These are phyloP conservation scores for Elaphurus davidianus DNA, from an alignment of 2,113 vertebrate species.

Conservation along the genomic window DNA sequence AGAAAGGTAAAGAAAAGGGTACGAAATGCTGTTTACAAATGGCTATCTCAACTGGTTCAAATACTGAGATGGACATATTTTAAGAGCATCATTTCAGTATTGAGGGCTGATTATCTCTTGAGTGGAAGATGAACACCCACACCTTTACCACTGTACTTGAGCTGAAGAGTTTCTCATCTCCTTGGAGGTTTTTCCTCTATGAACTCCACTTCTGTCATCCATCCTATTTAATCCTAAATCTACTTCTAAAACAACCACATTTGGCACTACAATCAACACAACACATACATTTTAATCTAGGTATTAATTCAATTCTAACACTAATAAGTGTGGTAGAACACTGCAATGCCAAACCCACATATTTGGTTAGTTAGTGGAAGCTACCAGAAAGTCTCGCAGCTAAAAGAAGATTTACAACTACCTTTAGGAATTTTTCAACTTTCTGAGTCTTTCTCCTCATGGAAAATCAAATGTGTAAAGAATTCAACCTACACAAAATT, in stretches of 20 bases:
- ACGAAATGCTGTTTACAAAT: constrained; percentile 9
- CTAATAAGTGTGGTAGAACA: background rate
- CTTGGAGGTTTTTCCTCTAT: background rate
- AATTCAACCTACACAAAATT: constrained; percentile 1
- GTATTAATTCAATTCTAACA: background rate
- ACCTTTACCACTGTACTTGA: background rate
- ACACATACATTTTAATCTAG: background rate
- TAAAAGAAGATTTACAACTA: background rate
- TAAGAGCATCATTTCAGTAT: background rate
- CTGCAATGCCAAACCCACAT: background rate
- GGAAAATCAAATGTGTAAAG: background rate
- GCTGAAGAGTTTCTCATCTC: constrained; percentile 27
- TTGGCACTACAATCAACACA: background rate
- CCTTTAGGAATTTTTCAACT: constrained; percentile 3
- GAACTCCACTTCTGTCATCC: background rate
- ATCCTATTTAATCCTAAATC: background rate
- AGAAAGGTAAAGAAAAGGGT: constrained; percentile 26
- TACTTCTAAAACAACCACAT: constrained; percentile 25
- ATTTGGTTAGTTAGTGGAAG: background rate
- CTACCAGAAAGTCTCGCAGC: background rate
- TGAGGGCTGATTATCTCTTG: background rate
- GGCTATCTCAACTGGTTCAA: background rate
- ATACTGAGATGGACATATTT: background rate
- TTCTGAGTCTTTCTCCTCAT: background rate
- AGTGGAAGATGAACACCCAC: background rate